Evolutionary conservation across 2,113 vertebrate genomes (phyloP), one percentile per base, ranked within the genome.

Genomic region (Crotalus helleri): DNA sequence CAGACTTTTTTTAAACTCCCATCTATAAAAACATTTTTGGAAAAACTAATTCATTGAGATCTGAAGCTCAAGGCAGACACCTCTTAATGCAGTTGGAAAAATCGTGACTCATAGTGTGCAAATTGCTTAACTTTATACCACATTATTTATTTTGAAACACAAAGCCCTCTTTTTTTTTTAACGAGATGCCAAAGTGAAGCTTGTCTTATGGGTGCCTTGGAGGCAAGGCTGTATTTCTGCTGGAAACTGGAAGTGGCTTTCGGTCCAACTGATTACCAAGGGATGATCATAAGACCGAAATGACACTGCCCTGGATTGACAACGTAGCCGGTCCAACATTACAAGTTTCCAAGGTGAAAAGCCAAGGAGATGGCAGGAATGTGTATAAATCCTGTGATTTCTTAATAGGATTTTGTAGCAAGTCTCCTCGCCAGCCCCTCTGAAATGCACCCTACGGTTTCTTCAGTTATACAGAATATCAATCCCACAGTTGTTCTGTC

Each of bases 361-460:
- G 95, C 94, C 96, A 96, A 96, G 59, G 96, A 96, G 95, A 95
- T 96, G 94, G 96, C 94, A 97, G 92, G 97, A 97, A 97, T 97
- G 97, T 95, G 96, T 95, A 96, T 95, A 96, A 97, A 97, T 97
- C 97, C 97, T 95, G 96, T 96, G 96, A 96, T 96, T 96, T 95
- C 96, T 96, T 96, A 97, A 97, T 96, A 95, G 96, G 96, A 97
- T 97, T 97, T 96, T 90, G 94, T 95, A 95, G 95, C 94, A 97
- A 96, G 96, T 94, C 95, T 95, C 95, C 96, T 93, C 94, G 91
- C 96, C 95, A 0, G 0, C 92, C 93, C 64, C 96, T 96, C 96
- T 96, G 96, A 96, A 96, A 97, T 95, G 91, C 92, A 96, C 96
- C 94, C 93, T 94, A 93, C 92, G 92, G 96, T 74, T 93, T 92